Conservation (phyloP, 2,113 vertebrate species). For the Pseudorasbora parva region DNA sequence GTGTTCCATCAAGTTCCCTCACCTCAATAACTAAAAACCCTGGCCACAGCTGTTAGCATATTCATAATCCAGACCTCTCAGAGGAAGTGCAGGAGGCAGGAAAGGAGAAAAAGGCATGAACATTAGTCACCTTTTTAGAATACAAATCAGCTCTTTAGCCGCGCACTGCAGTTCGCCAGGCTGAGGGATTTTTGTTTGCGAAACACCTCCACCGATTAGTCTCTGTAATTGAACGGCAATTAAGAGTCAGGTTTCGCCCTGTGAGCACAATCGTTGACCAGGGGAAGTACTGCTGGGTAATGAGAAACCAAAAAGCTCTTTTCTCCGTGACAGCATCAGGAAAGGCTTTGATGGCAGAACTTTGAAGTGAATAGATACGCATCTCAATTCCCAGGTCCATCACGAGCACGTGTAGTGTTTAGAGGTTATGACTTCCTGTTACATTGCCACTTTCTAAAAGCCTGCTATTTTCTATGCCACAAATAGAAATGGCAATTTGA, state of each 20-base stretch:
- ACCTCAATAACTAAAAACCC: slow-evolving; percentile 28
- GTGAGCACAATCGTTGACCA: slow-evolving; percentile 69
- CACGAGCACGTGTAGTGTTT: slow-evolving; percentile 32
- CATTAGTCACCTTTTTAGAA: slow-evolving; percentile 54
- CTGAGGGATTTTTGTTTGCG: slow-evolving; percentile 40
- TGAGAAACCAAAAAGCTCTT: slow-evolving; percentile 62
- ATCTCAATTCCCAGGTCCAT: slow-evolving; percentile 40
- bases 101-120: neutral
- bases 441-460: slow-evolving; percentile 35
- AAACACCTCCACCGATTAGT: slow-evolving; percentile 65
- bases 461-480: neutral
- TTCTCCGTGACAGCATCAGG: slow-evolving; percentile 41
- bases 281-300: slow-evolving; percentile 66
- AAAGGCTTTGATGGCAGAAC: slow-evolving; percentile 46
- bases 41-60: slow-evolving; percentile 47
- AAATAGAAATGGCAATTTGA: slow-evolving; percentile 1
- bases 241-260: slow-evolving; percentile 74
- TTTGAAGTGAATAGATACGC: slow-evolving; percentile 40
- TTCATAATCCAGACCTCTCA: slow-evolving; percentile 46
- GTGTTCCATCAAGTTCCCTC: slow-evolving; percentile 17
- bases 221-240: slow-evolving; percentile 78
- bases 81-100: slow-evolving; percentile 1
- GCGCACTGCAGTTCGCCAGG: slow-evolving; percentile 22
- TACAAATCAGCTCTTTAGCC: slow-evolving; percentile 54
- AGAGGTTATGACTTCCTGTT: slow-evolving; percentile 46